These are phyloP conservation scores for Gopherus evgoodei DNA, from an alignment of 2,113 vertebrate species.

Conservation along the genomic window DNA sequence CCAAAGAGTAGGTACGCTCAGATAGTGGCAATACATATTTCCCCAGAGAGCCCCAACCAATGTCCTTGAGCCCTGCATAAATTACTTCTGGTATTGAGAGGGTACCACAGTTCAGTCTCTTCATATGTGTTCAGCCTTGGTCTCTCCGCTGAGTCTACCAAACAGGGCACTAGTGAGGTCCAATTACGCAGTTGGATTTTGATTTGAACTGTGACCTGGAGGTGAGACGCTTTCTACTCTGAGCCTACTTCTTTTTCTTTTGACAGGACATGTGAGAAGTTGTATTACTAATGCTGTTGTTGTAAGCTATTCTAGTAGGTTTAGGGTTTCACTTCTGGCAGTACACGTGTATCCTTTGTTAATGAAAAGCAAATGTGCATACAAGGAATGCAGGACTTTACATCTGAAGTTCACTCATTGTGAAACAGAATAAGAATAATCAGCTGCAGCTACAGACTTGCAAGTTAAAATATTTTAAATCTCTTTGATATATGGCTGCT, in stretches of 20 bases:
- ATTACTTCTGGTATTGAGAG: not conserved
- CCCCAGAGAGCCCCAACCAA: fast-evolving
- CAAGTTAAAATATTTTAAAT: constrained; percentile 10
- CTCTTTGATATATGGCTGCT: not conserved
- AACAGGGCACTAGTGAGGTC: not conserved
- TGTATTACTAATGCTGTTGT: fast-evolving
- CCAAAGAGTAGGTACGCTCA: not conserved
- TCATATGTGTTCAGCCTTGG: not conserved
- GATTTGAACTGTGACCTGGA: not conserved
- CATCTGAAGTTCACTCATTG: fast-evolving
- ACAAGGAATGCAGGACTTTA: not conserved
- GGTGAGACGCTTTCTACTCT: not conserved
- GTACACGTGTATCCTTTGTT: fast-evolving
- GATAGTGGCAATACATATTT: fast-evolving
- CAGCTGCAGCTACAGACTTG: not conserved
- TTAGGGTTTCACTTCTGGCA: not conserved
- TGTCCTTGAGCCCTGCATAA: not conserved
- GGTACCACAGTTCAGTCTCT: fast-evolving
- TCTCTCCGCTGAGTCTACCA: fast-evolving
- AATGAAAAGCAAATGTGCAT: fast-evolving
- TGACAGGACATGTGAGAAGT: not conserved
- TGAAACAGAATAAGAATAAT: constrained; percentile 6
- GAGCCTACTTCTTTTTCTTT: not conserved
- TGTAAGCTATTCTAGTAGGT: not conserved
- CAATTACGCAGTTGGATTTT: not conserved